Evolutionary conservation across 2,113 vertebrate genomes (phyloP), one percentile per base, ranked within the genome.

Genomic region (Brachypodius melanocephalos): DNA sequence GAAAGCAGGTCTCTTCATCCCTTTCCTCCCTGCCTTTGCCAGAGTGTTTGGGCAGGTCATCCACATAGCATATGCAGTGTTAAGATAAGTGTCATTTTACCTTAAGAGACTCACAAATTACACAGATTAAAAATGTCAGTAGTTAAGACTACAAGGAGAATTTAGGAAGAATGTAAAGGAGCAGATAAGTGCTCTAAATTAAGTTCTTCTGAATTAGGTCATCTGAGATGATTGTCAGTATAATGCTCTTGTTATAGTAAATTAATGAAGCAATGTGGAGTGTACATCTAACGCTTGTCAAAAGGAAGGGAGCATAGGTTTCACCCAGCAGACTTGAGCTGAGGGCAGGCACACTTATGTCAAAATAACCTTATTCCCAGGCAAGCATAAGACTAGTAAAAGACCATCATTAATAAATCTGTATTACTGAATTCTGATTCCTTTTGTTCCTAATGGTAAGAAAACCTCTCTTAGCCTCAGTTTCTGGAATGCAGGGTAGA

Each of bases 41-140:
- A n/a, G 71, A 40, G 11, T 86, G 31, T 90, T 49, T 2, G 24
- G 59, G 29, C 52, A 67, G 42, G 18, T 65, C 36, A 34, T 19
- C 8, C 38, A 2, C 4, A 2, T 5, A 46, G 28, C 3, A 1
- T 11, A 12, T 58, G 26, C 22, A 49, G 16, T 32, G 17, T 49
- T 81, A 45, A 38, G 32, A 17, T n/a, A 42, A 67, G 26, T 22
- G 25, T 36, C 36, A 3, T 38, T 68, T 91, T 51, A 31, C 42
- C 28, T 75, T 31, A 43, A 40, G 46, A 92, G 40, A 38, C 40
- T 80, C 31, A 6, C 25, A 14, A 31, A 16, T 48, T 77, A 40
- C 21, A 36, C 20, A 29, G 31, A 46, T 40, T 25, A 17, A 72
- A 90, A 67, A 49, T 73, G 40, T 38, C 42, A 55, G 8, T 42